Evolutionary conservation across 2,797 vertebrate species (phyloP).

Genomic region (Aeoliscus strigatus): DNA sequence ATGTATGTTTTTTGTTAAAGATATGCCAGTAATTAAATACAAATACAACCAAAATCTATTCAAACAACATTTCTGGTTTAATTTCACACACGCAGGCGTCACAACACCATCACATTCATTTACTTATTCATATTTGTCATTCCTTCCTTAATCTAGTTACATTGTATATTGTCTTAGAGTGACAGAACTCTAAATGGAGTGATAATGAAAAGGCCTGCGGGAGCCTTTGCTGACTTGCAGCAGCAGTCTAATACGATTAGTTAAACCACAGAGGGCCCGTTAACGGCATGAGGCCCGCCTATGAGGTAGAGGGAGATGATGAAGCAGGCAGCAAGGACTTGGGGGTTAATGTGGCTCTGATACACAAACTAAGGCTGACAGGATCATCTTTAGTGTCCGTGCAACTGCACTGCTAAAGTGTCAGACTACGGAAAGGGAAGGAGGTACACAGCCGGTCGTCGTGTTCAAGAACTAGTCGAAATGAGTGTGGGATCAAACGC

Average conservation of each 20-base stretch:
- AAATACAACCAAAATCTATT: slow-evolving; percentile 33
- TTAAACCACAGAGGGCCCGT: slow-evolving; percentile 36
- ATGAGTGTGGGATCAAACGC: no score
- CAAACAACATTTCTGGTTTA: slow-evolving; percentile 24
- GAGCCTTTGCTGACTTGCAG: slow-evolving; percentile 59
- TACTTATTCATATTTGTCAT: slow-evolving; percentile 2
- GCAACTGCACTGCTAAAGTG: not conserved
- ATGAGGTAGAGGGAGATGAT: slow-evolving; percentile 29
- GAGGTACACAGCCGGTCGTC: no score
- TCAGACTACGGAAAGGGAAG: no score
- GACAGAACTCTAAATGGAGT: slow-evolving; percentile 47
- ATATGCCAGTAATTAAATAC: no score
- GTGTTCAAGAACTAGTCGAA: not conserved
- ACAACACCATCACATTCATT: slow-evolving; percentile 11
- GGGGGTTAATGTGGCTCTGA: not conserved
- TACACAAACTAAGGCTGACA: slow-evolving; percentile 18
- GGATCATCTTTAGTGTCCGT: not conserved
- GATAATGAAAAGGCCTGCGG: slow-evolving; percentile 58
- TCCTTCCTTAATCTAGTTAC: slow-evolving; percentile 26
- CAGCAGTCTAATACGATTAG: slow-evolving; percentile 62
- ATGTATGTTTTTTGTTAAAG: no score
- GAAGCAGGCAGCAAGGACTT: slow-evolving; percentile 7
- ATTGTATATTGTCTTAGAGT: slow-evolving; percentile 37
- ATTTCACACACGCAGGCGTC: not conserved
- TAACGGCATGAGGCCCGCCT: slow-evolving; percentile 27